These are phyloP conservation scores for Drosophila obscura DNA, from an alignment of 1,140 invertebrate species.

Conservation along the genomic window DNA sequence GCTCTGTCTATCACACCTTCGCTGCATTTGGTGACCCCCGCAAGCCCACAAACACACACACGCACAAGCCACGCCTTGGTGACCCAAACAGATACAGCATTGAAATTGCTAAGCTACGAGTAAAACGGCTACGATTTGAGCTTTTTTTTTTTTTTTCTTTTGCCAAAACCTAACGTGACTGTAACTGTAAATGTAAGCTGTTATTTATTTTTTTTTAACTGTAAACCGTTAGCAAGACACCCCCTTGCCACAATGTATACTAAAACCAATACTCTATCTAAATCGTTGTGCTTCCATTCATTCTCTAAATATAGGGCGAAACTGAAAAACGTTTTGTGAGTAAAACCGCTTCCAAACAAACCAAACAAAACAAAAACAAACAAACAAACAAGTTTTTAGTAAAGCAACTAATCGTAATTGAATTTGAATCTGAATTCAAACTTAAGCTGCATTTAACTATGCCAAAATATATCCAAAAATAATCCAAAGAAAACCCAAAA, in stretches of 20 bases:
- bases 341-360: constrained; percentile 78
- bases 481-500: constrained; percentile 33
- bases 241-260: constrained; percentile 61
- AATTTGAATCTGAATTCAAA: constrained; percentile 50
- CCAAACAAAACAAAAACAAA: constrained; percentile 48
- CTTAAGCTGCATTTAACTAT: constrained; percentile 37
- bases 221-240: constrained; percentile 4
- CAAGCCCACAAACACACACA: neutral
- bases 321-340: constrained; percentile 84
- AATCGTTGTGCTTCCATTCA: constrained; percentile 83
- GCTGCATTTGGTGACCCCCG: constrained; percentile 13
- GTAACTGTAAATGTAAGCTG: constrained; percentile 36
- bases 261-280: constrained; percentile 78
- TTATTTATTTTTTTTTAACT: constrained; percentile 5
- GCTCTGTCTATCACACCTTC: constrained; percentile 26
- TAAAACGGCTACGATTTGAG: constrained; percentile 27
- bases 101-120: constrained; percentile 5
- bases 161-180: constrained; percentile 41
- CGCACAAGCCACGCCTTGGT: constrained; percentile 26
- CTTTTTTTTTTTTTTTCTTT: constrained; percentile 26
- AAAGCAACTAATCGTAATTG: constrained; percentile 68
- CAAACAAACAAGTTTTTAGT: constrained; percentile 50
- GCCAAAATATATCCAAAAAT: constrained; percentile 7
- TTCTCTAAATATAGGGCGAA: constrained; percentile 83
- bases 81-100: constrained; percentile 3